Conservation (phyloP, 2,797 vertebrate genomes). For the Acestrorhynchus altus region DNA sequence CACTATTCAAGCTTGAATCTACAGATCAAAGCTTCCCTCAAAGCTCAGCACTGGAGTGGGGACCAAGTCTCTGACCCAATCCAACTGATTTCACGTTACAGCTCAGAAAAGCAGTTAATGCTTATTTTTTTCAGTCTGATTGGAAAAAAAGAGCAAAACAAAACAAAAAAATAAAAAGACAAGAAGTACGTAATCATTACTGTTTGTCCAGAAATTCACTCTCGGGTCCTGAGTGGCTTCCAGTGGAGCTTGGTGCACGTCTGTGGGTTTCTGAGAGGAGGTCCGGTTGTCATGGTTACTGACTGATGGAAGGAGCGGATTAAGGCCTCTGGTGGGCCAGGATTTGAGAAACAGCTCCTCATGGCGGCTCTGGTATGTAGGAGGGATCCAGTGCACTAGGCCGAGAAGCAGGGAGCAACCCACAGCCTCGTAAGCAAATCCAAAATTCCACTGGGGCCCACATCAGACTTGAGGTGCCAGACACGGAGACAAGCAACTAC, state of each 20-base stretch:
- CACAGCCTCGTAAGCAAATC: conserved; percentile 1
- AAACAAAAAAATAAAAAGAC: background rate
- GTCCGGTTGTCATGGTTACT: conserved; percentile 64
- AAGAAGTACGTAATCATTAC: conserved; percentile 42
- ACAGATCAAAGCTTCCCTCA: background rate
- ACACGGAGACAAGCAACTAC: background rate
- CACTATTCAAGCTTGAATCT: background rate
- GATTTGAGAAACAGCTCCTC: conserved; percentile 48
- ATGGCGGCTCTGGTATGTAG: background rate
- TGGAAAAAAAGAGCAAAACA: conserved; percentile 59
- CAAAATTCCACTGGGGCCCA: background rate
- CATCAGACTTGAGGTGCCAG: background rate
- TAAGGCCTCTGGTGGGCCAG: conserved; percentile 55
- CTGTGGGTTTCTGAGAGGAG: conserved; percentile 53
- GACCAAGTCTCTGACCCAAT: background rate
- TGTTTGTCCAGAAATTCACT: conserved; percentile 63
- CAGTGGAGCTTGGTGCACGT: conserved; percentile 49
- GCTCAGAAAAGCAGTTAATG: conserved; percentile 28
- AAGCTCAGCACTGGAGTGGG: background rate
- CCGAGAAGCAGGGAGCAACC: background rate
- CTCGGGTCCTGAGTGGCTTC: conserved; percentile 48
- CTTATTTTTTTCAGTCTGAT: conserved; percentile 55
- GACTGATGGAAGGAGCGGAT: conserved; percentile 59
- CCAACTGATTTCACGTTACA: conserved; percentile 53
- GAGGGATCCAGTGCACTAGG: background rate